Evolutionary conservation across 1,140 invertebrate species (phyloP).

Genomic region (Meloidogyne hapla): DNA sequence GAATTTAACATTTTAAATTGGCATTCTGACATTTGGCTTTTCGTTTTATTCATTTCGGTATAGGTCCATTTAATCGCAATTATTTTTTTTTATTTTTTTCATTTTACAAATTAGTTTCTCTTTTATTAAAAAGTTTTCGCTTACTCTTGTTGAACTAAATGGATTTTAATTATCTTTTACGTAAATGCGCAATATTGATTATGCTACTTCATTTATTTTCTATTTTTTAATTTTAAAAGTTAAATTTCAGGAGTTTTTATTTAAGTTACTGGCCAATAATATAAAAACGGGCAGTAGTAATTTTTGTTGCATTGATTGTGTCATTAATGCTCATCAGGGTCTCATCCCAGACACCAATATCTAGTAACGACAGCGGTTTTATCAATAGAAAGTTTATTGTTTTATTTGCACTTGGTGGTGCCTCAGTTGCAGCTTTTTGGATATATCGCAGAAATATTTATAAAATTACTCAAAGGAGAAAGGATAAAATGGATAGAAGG

Average conservation of each 20-base stretch:
- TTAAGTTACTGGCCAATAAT: neutral
- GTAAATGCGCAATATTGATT: too few relatives aligned
- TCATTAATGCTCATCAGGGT: neutral
- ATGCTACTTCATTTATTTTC: too few relatives aligned
- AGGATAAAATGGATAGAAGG: neutral
- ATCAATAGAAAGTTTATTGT: slow-evolving; percentile 8
- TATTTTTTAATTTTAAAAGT: neutral
- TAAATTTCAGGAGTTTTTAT: neutral
- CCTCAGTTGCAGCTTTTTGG: slow-evolving; percentile 23
- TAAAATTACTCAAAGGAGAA: neutral
- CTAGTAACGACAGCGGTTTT: neutral
- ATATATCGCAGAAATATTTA: slow-evolving; percentile 9
- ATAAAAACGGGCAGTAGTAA: neutral
- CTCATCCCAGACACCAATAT: neutral
- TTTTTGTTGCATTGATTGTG: neutral
- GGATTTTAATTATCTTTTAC: too few relatives aligned
- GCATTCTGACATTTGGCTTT: too few relatives aligned
- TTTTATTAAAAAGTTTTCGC: too few relatives aligned
- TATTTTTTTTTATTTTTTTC: too few relatives aligned
- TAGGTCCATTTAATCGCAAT: too few relatives aligned
- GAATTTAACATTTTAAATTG: too few relatives aligned
- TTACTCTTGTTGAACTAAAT: too few relatives aligned
- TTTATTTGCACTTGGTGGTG: slow-evolving; percentile 25
- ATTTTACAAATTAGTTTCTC: too few relatives aligned
- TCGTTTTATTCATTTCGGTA: too few relatives aligned